phyloP scores from a whole-genome alignment of 30 jellyfish, hydroid and myxozoan genomes.

The Pelagia noctiluca region DNA sequence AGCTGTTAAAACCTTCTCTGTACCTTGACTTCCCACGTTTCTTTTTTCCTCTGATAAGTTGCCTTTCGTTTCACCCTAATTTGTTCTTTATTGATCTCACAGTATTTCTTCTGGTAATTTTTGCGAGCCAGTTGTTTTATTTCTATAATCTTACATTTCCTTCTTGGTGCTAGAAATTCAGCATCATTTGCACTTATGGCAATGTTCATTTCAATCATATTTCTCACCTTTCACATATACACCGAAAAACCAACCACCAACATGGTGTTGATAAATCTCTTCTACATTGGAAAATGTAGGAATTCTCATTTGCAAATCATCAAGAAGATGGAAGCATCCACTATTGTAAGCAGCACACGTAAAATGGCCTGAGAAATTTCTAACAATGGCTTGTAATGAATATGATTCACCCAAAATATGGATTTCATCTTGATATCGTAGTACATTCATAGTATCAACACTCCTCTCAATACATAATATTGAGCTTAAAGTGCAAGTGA shows the following conservation, averaged over 20 bases:
- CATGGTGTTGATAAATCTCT: constrained; percentile 8
- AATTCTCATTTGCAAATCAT: constrained; percentile 11
- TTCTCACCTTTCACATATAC: constrained; percentile 10
- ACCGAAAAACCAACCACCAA: constrained; percentile 27
- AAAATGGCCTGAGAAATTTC: constrained; percentile 47
- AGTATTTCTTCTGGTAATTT: neutral
- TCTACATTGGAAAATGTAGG: constrained; percentile 8
- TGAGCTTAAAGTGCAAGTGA: constrained; percentile 18
- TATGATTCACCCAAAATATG: constrained; percentile 8
- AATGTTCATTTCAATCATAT: neutral
- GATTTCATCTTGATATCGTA: neutral
- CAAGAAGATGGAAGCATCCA: constrained; percentile 1
- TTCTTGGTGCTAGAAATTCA: neutral
- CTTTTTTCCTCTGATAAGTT: too few relatives aligned
- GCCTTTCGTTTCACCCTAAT: neutral
- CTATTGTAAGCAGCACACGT: constrained; percentile 19
- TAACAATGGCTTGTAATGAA: constrained; percentile 16
- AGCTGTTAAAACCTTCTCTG: neutral
- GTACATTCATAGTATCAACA: constrained; percentile 15
- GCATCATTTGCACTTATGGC: neutral
- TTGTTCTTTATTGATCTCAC: neutral
- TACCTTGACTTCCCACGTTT: neutral
- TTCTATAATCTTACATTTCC: neutral
- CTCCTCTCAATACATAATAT: constrained; percentile 24
- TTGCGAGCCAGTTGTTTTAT: neutral